These are phyloP conservation scores for Muscina levida DNA, from an alignment of 2,888 invertebrate genomes.

Conservation along the genomic window DNA sequence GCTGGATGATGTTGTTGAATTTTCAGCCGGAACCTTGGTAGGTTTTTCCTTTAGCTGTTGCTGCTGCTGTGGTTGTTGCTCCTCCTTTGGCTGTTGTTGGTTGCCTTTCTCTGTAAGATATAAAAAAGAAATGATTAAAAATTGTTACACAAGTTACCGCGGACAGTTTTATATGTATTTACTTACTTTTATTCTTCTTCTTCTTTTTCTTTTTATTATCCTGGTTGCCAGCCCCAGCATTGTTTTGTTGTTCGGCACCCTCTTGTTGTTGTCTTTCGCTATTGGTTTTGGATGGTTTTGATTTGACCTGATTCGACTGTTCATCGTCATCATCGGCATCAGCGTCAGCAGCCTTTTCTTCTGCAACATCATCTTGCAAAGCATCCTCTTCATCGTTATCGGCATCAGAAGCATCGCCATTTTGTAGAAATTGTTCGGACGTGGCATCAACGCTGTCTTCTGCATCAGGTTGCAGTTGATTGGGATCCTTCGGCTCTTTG, in stretches of 20 bases:
- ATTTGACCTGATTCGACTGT: conserved; percentile 44
- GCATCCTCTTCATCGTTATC: conserved; percentile 69
- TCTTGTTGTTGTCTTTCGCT: conserved; percentile 30
- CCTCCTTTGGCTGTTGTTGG: conserved; percentile 69
- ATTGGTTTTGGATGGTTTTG: conserved; percentile 44
- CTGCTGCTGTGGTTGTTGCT: conserved; percentile 54
- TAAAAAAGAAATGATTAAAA: conserved; percentile 14
- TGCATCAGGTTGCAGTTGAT: conserved; percentile 29
- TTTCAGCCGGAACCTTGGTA: conserved; percentile 46
- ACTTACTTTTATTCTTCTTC: conserved; percentile 77
- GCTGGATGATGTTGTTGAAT: conserved; percentile 67
- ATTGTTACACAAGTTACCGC: neutral
- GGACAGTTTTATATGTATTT: neutral
- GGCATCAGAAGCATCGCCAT: conserved; percentile 68
- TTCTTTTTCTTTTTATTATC: conserved; percentile 75
- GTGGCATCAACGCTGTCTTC: conserved; percentile 51
- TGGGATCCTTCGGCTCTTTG: conserved; percentile 43
- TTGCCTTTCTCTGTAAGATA: conserved; percentile 74
- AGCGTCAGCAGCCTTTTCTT: conserved; percentile 68
- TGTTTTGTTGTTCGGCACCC: conserved; percentile 54
- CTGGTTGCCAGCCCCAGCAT: conserved; percentile 63
- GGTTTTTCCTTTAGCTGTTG: conserved; percentile 69
- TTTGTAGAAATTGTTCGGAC: conserved; percentile 48
- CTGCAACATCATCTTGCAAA: conserved; percentile 62
- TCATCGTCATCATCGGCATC: conserved; percentile 71